phyloP scores from a whole-genome alignment of 2,888 invertebrate genomes.

The Cecidostiba fungosa region DNA sequence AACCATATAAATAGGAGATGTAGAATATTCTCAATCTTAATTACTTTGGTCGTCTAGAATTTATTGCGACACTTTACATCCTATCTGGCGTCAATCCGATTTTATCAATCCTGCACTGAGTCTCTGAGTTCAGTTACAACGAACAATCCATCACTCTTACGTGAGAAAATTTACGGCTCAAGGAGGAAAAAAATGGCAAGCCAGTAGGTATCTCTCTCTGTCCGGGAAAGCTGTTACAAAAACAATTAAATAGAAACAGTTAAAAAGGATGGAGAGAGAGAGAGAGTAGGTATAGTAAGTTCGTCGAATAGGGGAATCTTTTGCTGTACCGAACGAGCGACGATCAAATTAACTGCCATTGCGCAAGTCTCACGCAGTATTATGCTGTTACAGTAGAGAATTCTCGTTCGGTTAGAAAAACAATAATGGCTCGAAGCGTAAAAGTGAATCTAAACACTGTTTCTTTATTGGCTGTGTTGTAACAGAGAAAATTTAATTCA shows the following conservation, averaged over 20 bases:
- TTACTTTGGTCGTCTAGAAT: background rate
- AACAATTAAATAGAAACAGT: conserved; percentile 9
- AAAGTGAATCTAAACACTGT: background rate
- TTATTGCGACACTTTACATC: background rate
- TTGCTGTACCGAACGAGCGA: background rate
- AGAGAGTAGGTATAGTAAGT: background rate
- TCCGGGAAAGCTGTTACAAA: conserved; percentile 1
- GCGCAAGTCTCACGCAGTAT: background rate
- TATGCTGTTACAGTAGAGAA: background rate
- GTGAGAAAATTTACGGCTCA: conserved; percentile 4
- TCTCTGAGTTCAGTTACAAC: background rate
- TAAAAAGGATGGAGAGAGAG: background rate
- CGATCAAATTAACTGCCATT: conserved; percentile 16
- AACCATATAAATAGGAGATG: too few relatives aligned
- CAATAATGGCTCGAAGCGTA: background rate
- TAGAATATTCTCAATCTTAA: background rate
- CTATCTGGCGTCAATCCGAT: background rate
- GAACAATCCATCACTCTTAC: conserved; percentile 5
- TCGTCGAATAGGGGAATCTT: conserved; percentile 3
- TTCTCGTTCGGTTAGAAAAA: background rate
- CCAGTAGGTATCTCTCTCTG: background rate
- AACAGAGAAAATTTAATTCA: background rate
- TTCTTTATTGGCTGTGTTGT: background rate
- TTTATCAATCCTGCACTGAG: background rate
- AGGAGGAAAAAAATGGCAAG: background rate